phyloP scores from a whole-genome alignment of 2,888 invertebrate genomes.

The Sphaeridia pumilis region DNA sequence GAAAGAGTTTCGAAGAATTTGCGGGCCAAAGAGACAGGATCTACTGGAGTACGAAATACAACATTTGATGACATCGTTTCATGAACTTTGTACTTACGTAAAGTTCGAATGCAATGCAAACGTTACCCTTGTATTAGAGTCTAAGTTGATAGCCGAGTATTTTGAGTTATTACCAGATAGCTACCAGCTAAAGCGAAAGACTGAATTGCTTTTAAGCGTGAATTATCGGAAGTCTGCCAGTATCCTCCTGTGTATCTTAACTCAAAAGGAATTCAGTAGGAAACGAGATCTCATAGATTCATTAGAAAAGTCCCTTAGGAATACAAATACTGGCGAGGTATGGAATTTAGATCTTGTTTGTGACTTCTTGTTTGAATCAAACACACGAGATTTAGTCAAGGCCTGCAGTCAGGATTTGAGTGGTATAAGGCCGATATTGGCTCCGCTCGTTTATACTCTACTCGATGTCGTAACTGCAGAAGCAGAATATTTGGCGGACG shows the following conservation, averaged over 20 bases:
- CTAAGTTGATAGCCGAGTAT: conserved; percentile 7
- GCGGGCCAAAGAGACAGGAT: conserved; percentile 41
- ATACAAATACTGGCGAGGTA: background rate
- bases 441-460: background rate
- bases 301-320: background rate
- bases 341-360: too few species aligned
- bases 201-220: background rate
- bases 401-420: too few species aligned
- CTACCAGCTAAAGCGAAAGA: background rate
- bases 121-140: too few species aligned
- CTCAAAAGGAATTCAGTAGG: background rate
- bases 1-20: conserved; percentile 41
- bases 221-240: conserved; percentile 1
- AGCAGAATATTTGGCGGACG: too few species aligned
- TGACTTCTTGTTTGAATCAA: too few species aligned
- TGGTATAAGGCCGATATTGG: too few species aligned
- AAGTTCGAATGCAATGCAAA: too few species aligned
- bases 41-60: conserved; percentile 7
- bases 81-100: conserved; percentile 8
- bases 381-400: too few species aligned
- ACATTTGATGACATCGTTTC: conserved; percentile 3
- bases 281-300: background rate
- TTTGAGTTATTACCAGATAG: conserved; percentile 6
- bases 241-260: conserved; percentile 2
- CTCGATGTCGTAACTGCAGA: background rate